Percentiles rank a stretch among this genome's conserved stretches.
These are phyloP conservation scores for Hypomecis atomaria DNA, from an alignment of 2,888 invertebrate species.

Conservation along the genomic window DNA sequence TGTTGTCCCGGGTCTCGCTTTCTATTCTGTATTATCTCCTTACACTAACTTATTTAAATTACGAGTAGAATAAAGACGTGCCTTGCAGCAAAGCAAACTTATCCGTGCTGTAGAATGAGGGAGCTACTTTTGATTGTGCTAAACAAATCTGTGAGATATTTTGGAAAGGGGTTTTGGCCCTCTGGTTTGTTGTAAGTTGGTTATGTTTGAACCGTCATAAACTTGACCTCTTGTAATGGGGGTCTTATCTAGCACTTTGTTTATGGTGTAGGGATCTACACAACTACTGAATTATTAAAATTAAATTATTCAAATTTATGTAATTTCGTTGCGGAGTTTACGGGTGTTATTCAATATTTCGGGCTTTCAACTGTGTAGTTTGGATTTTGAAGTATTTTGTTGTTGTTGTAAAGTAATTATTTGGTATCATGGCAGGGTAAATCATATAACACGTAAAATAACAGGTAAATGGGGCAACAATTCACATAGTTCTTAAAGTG, in stretches of 20 bases:
- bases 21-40: conserved; percentile 17
- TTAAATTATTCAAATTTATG: conserved; percentile 44
- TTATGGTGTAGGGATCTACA: conserved; percentile 43
- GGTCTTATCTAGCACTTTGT: conserved; percentile 45
- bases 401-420: neutral
- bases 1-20: conserved; percentile 6
- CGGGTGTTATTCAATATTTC: conserved; percentile 13
- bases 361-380: neutral
- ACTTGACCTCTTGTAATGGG: conserved; percentile 50
- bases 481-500: too few relatives aligned
- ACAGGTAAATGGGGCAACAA: too few relatives aligned
- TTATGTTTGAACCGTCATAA: conserved; percentile 46
- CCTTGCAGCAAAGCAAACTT: conserved; percentile 8
- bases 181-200: neutral
- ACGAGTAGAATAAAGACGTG: conserved; percentile 28
- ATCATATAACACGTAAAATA: too few relatives aligned
- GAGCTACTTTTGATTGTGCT: neutral
- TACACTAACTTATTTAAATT: conserved; percentile 24
- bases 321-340: conserved; percentile 37
- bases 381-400: neutral
- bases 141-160: neutral
- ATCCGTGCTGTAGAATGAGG: neutral
- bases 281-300: conserved; percentile 44
- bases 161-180: neutral
- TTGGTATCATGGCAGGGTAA: too few relatives aligned